A percentile compares a stretch with the other conserved stretches of the same genome.
Evolutionary conservation across 2,113 vertebrate species (phyloP).

Genomic region (Athene noctua): DNA sequence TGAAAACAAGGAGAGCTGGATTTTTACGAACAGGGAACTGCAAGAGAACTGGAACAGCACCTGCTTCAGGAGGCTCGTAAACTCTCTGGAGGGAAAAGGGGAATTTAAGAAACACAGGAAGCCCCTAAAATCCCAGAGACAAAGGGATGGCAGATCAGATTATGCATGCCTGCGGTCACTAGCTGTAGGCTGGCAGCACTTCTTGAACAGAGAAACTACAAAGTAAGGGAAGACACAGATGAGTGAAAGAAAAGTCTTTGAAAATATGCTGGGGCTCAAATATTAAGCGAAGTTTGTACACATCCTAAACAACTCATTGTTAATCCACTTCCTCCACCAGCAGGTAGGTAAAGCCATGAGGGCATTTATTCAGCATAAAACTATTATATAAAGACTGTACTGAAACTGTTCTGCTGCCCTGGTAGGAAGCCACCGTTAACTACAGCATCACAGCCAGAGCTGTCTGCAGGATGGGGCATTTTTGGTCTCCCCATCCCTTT

Average conservation of each 20-base stretch:
- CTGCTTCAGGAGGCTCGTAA: not conserved
- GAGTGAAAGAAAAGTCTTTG: not conserved
- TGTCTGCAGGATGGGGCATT: rapidly evolving
- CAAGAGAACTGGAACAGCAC: not conserved
- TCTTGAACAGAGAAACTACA: rapidly evolving
- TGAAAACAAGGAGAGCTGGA: not conserved
- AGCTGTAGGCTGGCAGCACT: not conserved
- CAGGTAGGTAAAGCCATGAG: not conserved
- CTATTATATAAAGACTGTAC: rapidly evolving
- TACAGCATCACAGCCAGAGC: rapidly evolving
- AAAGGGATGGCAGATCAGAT: not conserved
- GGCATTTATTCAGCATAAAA: not conserved
- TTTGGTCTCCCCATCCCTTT: not conserved
- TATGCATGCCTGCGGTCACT: not conserved
- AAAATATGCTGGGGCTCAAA: not conserved
- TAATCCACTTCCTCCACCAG: not conserved
- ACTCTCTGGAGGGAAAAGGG: not conserved
- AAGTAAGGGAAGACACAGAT: not conserved
- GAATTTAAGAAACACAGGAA: not conserved
- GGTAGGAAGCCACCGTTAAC: not conserved
- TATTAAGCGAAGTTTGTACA: not conserved
- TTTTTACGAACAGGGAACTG: not conserved
- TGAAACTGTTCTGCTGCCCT: not conserved
- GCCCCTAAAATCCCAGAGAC: not conserved
- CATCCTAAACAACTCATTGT: too few species aligned